These are phyloP conservation scores for Oligia fasciuncula DNA, from an alignment of 2,888 invertebrate species.

Conservation along the genomic window DNA sequence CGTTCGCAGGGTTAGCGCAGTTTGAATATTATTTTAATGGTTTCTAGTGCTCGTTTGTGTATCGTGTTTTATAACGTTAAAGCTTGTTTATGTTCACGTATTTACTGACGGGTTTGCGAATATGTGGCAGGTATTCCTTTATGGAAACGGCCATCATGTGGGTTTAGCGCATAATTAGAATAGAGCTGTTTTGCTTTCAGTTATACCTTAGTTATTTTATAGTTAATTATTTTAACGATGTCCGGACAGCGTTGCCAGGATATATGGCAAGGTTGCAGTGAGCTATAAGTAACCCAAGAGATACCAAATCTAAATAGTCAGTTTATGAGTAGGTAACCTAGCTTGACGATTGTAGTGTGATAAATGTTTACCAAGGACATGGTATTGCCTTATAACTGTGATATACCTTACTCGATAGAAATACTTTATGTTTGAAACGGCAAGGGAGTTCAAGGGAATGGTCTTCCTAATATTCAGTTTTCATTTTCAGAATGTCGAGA, in stretches of 20 bases:
- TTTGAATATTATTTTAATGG: slow-evolving; percentile 62
- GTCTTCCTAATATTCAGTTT: background rate
- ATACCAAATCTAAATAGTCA: background rate
- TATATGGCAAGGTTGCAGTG: background rate
- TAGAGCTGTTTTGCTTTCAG: background rate
- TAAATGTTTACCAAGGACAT: background rate
- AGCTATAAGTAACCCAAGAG: no score
- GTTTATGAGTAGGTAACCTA: background rate
- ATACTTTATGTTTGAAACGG: background rate
- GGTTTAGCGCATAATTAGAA: background rate
- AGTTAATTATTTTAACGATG: background rate
- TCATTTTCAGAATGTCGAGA: slow-evolving; percentile 49
- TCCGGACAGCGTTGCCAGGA: background rate
- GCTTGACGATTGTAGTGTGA: no score
- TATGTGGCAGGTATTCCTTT: background rate
- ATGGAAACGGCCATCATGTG: background rate
- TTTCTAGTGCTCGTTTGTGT: slow-evolving; percentile 49
- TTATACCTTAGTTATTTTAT: background rate
- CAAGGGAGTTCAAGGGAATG: background rate
- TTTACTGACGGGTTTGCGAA: slow-evolving; percentile 13
- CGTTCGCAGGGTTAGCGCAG: slow-evolving; percentile 56
- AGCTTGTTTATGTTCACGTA: slow-evolving; percentile 29
- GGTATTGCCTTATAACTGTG: background rate
- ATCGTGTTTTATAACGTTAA: slow-evolving; percentile 44
- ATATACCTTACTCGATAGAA: no score